Evolutionary conservation across 2,113 vertebrate species (phyloP), one percentile per base, ranked within the genome.

Genomic region (Pygoscelis adeliae): DNA sequence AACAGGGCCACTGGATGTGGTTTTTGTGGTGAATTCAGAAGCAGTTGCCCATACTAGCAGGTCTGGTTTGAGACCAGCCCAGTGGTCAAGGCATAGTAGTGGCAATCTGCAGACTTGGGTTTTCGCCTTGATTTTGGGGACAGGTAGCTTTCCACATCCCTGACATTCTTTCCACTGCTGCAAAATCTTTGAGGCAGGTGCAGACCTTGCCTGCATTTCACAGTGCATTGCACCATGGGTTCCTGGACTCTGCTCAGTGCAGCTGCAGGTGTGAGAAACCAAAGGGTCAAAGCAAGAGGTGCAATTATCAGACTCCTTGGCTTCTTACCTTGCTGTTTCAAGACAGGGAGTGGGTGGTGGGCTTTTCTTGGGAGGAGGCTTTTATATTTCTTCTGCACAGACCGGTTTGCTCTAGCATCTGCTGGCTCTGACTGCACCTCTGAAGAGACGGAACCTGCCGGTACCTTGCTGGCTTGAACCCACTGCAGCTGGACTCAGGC

Each of bases 211-310:
- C 50, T 2, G 9, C 36, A 5, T 56, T 38, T 50, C n/a, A 1
- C 56, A 18, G n/a, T 19, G 21, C n/a, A 0, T 18, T 32, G 49
- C 17, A 5, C 66, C 2, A 0, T 8, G 13, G 5, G 13, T 17
- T 32, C 53, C 40, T 59, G 82, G 16, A 4, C 25, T 79, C 56
- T 52, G 71, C 42, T 55, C 13, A 9, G 46, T 30, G 49, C 63
- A 79, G 72, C n/a, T 83, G 59, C 63, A 55, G 44, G 5, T 18
- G 14, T 10, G 70, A 46, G 42, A 50, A 82, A 30, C 36, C 23
- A 15, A 2, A 16, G 84, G 42, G 27, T 32, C 44, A 15, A 2
- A 52, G 67, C 44, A 21, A 83, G 38, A 69, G n/a, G 21, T 47
- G 44, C 11, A 11, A 5, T 71, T 36, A 22, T 36, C 18, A 7